These are phyloP conservation scores for Oriolus oriolus DNA, from an alignment of 2,113 vertebrate species.

Conservation along the genomic window DNA sequence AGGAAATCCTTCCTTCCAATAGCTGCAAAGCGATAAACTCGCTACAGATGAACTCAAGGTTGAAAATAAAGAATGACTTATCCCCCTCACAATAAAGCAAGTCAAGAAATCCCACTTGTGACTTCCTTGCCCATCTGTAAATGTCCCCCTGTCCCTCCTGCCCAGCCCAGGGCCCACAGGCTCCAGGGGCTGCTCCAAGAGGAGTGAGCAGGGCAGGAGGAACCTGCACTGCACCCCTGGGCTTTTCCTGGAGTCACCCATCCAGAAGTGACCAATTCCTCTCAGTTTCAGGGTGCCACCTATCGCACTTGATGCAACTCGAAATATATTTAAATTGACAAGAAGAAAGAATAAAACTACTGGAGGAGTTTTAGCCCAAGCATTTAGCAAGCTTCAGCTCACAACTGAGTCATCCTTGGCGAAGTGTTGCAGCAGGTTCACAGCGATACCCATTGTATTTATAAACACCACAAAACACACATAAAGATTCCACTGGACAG, in stretches of 20 bases:
- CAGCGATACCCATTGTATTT: background rate
- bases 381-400: background rate
- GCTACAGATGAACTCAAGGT: background rate
- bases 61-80: background rate
- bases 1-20: conserved; percentile 20
- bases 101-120: background rate
- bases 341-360: background rate
- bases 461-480: background rate
- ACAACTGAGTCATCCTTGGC: background rate
- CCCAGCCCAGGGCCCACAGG: background rate
- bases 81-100: background rate
- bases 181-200: background rate
- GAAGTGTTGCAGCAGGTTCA: background rate
- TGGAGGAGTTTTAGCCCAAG: background rate
- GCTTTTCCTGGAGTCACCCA: background rate
- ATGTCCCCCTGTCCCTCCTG: background rate
- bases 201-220: background rate
- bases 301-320: rapidly evolving
- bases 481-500: background rate
- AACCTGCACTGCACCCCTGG: background rate
- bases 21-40: background rate
- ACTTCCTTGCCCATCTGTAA: background rate
- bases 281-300: background rate
- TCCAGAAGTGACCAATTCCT: background rate
- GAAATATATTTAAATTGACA: rapidly evolving